Conservation (phyloP, 2,113 vertebrate genomes). For the Chaenocephalus aceratus region DNA sequence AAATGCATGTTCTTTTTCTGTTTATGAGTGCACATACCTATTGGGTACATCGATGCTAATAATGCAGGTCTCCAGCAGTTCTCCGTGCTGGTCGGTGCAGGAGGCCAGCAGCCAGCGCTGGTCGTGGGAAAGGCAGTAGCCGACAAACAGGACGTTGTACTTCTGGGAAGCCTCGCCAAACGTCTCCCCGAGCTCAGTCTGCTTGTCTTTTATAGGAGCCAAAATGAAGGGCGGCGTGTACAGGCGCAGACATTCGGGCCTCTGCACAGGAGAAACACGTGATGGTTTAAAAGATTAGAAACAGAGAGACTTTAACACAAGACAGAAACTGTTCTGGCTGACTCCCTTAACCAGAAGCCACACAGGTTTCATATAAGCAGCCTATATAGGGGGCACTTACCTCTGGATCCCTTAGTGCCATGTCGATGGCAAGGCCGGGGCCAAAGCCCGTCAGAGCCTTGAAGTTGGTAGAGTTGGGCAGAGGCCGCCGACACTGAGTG, state of each 20-base stretch:
- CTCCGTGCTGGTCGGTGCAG: constrained; percentile 96
- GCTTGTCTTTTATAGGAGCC: constrained; percentile 98
- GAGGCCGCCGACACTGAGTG: constrained; percentile 95
- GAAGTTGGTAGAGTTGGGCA: constrained; percentile 95
- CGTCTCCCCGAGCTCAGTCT: constrained; percentile 96
- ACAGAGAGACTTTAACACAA: not conserved
- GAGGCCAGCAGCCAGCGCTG: constrained; percentile 97
- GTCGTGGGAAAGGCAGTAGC: constrained; percentile 98
- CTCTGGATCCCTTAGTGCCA: constrained; percentile 94
- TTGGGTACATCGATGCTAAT: constrained; percentile 97
- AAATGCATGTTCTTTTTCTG: not conserved
- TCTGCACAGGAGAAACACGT: constrained; percentile 77
- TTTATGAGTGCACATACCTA: constrained; percentile 70
- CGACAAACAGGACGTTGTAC: constrained; percentile 97
- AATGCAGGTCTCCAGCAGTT: constrained; percentile 96
- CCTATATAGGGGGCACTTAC: constrained; percentile 64
- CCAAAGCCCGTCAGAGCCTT: constrained; percentile 98
- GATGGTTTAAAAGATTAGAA: constrained; percentile 9
- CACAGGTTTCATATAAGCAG: not conserved
- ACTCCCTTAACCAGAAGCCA: not conserved
- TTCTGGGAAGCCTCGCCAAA: constrained; percentile 98
- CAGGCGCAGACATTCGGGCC: constrained; percentile 93
- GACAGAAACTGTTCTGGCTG: not conserved
- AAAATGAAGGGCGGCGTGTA: constrained; percentile 97
- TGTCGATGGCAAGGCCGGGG: constrained; percentile 96